Evolutionary conservation across 2,797 vertebrate genomes (phyloP).

Genomic region (Peromyscus melanophrys): DNA sequence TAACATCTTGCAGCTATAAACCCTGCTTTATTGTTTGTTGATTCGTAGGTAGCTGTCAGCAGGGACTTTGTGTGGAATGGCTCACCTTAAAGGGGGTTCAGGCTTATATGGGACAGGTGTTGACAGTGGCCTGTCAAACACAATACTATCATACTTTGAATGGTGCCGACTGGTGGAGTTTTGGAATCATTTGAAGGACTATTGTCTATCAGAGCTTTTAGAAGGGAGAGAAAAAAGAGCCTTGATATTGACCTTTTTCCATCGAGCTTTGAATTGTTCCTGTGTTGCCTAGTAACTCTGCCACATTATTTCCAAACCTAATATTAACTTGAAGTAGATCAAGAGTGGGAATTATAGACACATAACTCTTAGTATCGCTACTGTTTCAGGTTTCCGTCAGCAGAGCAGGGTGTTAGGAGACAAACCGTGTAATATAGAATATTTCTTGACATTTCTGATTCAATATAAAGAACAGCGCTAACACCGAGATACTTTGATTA

Average conservation of each 20-base stretch:
- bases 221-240: slow-evolving; percentile 31
- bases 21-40: not conserved
- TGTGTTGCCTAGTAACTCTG: slow-evolving; percentile 88
- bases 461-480: slow-evolving; percentile 54
- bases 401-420: slow-evolving; percentile 27
- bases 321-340: slow-evolving; percentile 88
- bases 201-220: slow-evolving; percentile 54
- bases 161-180: slow-evolving; percentile 14
- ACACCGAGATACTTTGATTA: slow-evolving; percentile 46
- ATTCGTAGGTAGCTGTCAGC: not conserved
- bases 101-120: not conserved
- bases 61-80: not conserved
- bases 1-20: not conserved
- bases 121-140: not conserved
- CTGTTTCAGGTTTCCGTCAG: slow-evolving; percentile 64
- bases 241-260: slow-evolving; percentile 48
- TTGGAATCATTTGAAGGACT: slow-evolving; percentile 42
- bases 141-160: not conserved
- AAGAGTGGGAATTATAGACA: slow-evolving; percentile 84
- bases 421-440: slow-evolving; percentile 7
- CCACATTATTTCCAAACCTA: slow-evolving; percentile 85
- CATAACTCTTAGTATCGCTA: slow-evolving; percentile 30
- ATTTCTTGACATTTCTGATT: slow-evolving; percentile 60
- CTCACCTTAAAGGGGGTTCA: not conserved
- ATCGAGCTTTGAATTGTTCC: slow-evolving; percentile 74